phyloP scores from a whole-genome alignment of 2,797 vertebrate species.

The Amblyopsis hoosieri region DNA sequence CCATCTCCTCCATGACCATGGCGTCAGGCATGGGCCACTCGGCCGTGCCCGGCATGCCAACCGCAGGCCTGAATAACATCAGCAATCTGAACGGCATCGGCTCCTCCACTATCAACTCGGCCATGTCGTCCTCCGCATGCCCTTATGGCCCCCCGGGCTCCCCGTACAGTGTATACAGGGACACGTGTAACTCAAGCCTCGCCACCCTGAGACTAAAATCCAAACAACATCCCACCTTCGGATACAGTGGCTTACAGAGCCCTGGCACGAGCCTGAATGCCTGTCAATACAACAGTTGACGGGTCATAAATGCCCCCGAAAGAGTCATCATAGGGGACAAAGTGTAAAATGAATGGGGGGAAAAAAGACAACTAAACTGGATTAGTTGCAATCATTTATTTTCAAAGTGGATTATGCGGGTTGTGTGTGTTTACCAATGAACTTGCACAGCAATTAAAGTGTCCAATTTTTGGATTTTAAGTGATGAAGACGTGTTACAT shows the following conservation, averaged over 20 bases:
- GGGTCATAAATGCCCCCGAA: slow-evolving; percentile 35
- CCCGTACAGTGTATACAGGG: slow-evolving; percentile 96
- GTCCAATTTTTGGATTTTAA: slow-evolving; percentile 69
- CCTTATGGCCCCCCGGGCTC: slow-evolving; percentile 93
- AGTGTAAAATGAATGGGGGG: slow-evolving; percentile 40
- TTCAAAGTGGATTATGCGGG: slow-evolving; percentile 87
- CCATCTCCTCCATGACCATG: slow-evolving; percentile 98
- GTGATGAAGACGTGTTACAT: slow-evolving; percentile 76
- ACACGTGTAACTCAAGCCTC: slow-evolving; percentile 97
- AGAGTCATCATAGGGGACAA: slow-evolving; percentile 31
- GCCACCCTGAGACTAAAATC: slow-evolving; percentile 97
- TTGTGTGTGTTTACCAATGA: slow-evolving; percentile 85
- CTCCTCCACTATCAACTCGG: slow-evolving; percentile 90
- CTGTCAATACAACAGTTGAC: slow-evolving; percentile 99
- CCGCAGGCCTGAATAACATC: slow-evolving; percentile 94
- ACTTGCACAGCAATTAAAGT: slow-evolving; percentile 83
- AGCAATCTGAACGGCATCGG: slow-evolving; percentile 93
- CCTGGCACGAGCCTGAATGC: slow-evolving; percentile 92
- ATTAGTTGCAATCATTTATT: slow-evolving; percentile 86
- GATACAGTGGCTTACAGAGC: slow-evolving; percentile 93
- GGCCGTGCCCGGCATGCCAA: slow-evolving; percentile 89
- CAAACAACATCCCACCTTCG: slow-evolving; percentile 95
- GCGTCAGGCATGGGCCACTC: slow-evolving; percentile 93
- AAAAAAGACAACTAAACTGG: slow-evolving; percentile 74
- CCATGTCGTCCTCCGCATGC: slow-evolving; percentile 92